Conservation (phyloP, 2,797 vertebrate genomes). For the Cygnus olor region DNA sequence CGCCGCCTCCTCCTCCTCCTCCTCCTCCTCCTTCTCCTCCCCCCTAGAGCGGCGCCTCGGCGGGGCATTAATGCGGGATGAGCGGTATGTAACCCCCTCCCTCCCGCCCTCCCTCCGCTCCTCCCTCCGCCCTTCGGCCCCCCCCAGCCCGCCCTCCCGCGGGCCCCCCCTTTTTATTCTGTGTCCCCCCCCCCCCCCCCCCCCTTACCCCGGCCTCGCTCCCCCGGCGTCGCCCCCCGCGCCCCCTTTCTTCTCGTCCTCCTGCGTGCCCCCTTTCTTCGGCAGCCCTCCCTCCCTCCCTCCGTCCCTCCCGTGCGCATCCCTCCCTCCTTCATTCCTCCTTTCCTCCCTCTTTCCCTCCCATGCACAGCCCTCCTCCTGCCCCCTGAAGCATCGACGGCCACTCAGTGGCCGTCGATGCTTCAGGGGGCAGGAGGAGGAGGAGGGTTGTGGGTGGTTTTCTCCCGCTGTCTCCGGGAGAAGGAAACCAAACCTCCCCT, state of each 20-base stretch:
- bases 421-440: constrained; percentile 81
- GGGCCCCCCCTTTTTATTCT: constrained; percentile 59
- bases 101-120: constrained; percentile 42
- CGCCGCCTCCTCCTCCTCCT: no score
- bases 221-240: constrained; percentile 59
- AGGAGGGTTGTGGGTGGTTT: constrained; percentile 77
- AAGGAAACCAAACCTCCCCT: constrained; percentile 82
- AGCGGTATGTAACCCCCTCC: constrained; percentile 97
- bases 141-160: constrained; percentile 45
- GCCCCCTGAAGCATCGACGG: constrained; percentile 68
- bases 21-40: constrained; percentile 84
- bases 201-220: background rate
- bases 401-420: constrained; percentile 78
- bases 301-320: constrained; percentile 60
- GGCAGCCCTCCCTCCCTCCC: constrained; percentile 60
- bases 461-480: constrained; percentile 74
- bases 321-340: constrained; percentile 70
- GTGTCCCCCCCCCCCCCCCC: background rate
- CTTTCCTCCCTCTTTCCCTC: constrained; percentile 72
- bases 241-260: constrained; percentile 67
- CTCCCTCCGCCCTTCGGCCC: constrained; percentile 71
- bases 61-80: constrained; percentile 95
- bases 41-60: constrained; percentile 67
- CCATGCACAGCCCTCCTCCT: constrained; percentile 73
- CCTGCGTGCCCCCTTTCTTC: constrained; percentile 69